These are phyloP conservation scores for Cephus spinipes DNA, from an alignment of 2,888 invertebrate species.

Conservation along the genomic window DNA sequence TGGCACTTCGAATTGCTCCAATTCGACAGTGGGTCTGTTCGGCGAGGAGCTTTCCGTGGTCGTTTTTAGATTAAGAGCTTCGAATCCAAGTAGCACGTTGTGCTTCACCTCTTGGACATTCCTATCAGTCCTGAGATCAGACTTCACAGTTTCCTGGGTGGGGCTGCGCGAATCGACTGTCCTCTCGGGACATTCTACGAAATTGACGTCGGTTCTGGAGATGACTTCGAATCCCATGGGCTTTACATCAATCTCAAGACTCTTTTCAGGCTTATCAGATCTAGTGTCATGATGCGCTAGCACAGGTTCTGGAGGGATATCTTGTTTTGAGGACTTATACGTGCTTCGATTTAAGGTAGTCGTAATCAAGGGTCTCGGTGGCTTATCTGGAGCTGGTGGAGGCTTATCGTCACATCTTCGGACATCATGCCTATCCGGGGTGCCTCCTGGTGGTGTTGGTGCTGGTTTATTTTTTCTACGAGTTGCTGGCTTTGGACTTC, in stretches of 20 bases:
- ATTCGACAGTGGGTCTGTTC: constrained; percentile 58
- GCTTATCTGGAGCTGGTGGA: constrained; percentile 72
- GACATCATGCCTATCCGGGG: constrained; percentile 61
- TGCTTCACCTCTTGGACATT: constrained; percentile 11
- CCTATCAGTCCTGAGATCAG: constrained; percentile 31
- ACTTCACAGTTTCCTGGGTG: neutral
- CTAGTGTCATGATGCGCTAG: constrained; percentile 29
- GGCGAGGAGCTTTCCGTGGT: constrained; percentile 62
- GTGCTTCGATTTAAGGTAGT: constrained; percentile 74
- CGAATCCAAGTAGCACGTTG: constrained; percentile 34
- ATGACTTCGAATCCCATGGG: constrained; percentile 25
- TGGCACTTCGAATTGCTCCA: constrained; percentile 42
- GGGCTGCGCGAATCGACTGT: neutral
- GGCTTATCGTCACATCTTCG: constrained; percentile 58
- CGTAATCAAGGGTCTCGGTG: constrained; percentile 72
- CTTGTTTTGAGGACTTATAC: constrained; percentile 68
- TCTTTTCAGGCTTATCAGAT: constrained; percentile 18
- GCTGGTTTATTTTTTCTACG: constrained; percentile 84
- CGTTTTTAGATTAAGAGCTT: constrained; percentile 56
- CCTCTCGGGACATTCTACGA: neutral
- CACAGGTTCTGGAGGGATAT: constrained; percentile 61
- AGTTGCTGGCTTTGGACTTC: constrained; percentile 80
- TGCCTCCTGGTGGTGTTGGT: constrained; percentile 74
- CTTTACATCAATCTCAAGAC: constrained; percentile 26
- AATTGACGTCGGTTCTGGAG: constrained; percentile 12